Base-by-base conservation (phyloP, 2,888 invertebrate species). In the Yponomeuta plumbellus region DNA sequence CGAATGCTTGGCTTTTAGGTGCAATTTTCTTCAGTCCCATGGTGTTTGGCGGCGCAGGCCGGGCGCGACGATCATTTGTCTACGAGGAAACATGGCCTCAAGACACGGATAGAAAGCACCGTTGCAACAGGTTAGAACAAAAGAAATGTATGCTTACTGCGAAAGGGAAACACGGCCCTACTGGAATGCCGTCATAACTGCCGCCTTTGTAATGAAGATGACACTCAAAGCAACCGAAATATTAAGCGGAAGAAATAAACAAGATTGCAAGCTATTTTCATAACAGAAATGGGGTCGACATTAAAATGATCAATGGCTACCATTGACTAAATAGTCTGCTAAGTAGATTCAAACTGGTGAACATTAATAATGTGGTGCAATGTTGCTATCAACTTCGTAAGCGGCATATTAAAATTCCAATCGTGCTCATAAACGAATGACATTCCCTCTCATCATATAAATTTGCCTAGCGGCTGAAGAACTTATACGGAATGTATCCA, bases 51-150 rank as follows among this genome's bases (percentile, higher is more conserved):
- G 44, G 62, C 17, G 39, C 62, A 64, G 65, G 66, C 68, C 66
- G 64, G 67, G 67, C 58, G 64, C 67, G 69, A 64, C 69, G 61
- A 66, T 66, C 68, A 68, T 69, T 69, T 69, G 66, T 64, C 64
- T 22, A 40, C 20, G n/a, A 40, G 22, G 52, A 64, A 64, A 64
- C 22, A 62, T 62, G 26, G 62, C 39, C 39, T n/a, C 26, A 34
- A n/a, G 62, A 62, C 52, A 64, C 64, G 52, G 39, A 52, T 64
- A 44, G 64, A 34, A 52, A 40, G 21, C 44, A 13, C 44, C 44
- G 44, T 44, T 2, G 44, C 69, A 70, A 70, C 69, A 70, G 69
- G 68, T 70, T 21, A 34, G 39, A 34, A 62, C 62, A 62, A 62
- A 34, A 39, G 61, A 39, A 62, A 62, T 59, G 59, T 59, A 11